These are phyloP conservation scores for Drosophila planitibia DNA, from an alignment of 2,888 invertebrate genomes.

Conservation along the genomic window DNA sequence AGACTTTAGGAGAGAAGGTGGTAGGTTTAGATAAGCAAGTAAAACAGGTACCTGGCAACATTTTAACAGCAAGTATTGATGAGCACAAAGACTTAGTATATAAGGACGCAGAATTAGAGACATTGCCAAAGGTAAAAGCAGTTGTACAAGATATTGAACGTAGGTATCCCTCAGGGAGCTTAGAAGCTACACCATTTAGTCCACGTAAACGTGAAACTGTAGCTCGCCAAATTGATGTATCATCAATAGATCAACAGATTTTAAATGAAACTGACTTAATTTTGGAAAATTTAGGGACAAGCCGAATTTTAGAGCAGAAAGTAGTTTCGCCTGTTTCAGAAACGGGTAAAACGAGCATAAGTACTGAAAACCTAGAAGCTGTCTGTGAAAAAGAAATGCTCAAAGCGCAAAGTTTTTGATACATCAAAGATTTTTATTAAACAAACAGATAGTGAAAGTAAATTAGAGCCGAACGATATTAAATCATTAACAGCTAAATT, in stretches of 20 bases:
- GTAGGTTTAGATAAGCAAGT: slow-evolving; percentile 60
- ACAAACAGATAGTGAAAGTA: slow-evolving; percentile 11
- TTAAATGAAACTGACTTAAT: slow-evolving; percentile 72
- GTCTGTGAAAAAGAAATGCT: slow-evolving; percentile 77
- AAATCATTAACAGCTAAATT: slow-evolving; percentile 60
- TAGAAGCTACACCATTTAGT: slow-evolving; percentile 72
- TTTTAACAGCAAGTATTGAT: slow-evolving; percentile 59
- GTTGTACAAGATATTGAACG: slow-evolving; percentile 87
- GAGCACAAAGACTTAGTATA: slow-evolving; percentile 55
- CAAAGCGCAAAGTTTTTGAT: slow-evolving; percentile 68
- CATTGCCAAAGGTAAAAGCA: slow-evolving; percentile 86
- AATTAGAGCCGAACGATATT: slow-evolving; percentile 24
- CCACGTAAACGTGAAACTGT: slow-evolving; percentile 78
- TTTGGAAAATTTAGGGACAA: slow-evolving; percentile 55
- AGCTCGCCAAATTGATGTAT: slow-evolving; percentile 53
- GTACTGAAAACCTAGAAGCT: slow-evolving; percentile 66
- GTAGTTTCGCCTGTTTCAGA: slow-evolving; percentile 46
- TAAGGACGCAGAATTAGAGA: slow-evolving; percentile 50
- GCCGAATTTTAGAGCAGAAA: slow-evolving; percentile 35
- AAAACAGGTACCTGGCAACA: slow-evolving; percentile 63
- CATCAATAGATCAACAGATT: slow-evolving; percentile 71
- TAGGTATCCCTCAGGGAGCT: slow-evolving; percentile 76
- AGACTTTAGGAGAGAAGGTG: slow-evolving; percentile 71
- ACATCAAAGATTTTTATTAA: slow-evolving; percentile 64
- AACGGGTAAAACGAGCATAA: slow-evolving; percentile 33